Evolutionary conservation across 2,797 vertebrate genomes (phyloP).

Genomic region (Eleutherodactylus coqui): DNA sequence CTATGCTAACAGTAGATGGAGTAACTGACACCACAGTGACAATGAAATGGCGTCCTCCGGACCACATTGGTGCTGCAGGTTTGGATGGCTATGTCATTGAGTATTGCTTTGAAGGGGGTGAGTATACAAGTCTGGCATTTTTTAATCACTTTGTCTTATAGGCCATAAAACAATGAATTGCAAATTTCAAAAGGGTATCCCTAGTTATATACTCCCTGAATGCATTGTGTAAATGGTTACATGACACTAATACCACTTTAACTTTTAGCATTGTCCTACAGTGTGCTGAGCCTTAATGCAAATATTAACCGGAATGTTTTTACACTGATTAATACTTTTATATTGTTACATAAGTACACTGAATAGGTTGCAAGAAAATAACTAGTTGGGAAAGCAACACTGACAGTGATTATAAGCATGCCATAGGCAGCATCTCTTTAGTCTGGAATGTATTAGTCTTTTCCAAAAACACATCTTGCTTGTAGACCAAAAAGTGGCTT

Average conservation of each 20-base stretch:
- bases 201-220: not conserved
- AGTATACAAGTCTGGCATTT: conserved; percentile 69
- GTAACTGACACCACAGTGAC: conserved; percentile 92
- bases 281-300: not conserved
- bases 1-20: conserved; percentile 89
- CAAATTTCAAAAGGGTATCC: not conserved
- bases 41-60: conserved; percentile 96
- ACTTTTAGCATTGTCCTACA: not conserved
- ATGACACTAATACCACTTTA: not conserved
- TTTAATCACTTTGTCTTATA: not conserved
- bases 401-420: not conserved
- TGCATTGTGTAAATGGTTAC: not conserved
- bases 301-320: not conserved
- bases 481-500: not conserved
- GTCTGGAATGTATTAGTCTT: not conserved
- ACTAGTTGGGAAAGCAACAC: not conserved
- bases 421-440: not conserved
- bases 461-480: not conserved
- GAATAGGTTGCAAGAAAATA: not conserved
- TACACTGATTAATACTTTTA: not conserved
- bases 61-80: conserved; percentile 95
- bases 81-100: conserved; percentile 95
- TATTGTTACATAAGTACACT: conserved; percentile 6
- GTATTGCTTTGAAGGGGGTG: conserved; percentile 97
- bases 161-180: not conserved